Percentiles rank a stretch among this genome's conserved stretches.
phyloP scores from a whole-genome alignment of 2,888 invertebrate genomes.

The Nymphalis polychloros region DNA sequence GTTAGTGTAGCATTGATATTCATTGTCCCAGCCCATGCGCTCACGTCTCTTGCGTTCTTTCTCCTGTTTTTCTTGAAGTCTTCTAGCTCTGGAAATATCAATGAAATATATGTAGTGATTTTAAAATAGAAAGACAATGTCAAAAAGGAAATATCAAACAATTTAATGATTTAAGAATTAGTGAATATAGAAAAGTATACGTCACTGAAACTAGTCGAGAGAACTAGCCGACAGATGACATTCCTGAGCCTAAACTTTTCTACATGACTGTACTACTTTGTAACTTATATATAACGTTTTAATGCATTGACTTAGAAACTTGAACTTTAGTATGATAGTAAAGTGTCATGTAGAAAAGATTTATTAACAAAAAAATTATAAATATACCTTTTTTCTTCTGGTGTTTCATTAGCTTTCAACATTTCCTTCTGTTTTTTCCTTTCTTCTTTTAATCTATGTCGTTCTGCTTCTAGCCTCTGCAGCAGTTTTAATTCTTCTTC shows the following conservation, averaged over 20 bases:
- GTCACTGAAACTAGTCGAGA: too few relatives aligned
- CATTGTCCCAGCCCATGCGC: slow-evolving; percentile 98
- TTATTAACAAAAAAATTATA: too few relatives aligned
- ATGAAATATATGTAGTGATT: neutral
- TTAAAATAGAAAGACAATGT: neutral
- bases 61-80: slow-evolving; percentile 94
- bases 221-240: too few relatives aligned
- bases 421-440: slow-evolving; percentile 86
- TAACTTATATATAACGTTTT: too few relatives aligned
- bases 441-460: slow-evolving; percentile 84
- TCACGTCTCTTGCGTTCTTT: slow-evolving; percentile 94
- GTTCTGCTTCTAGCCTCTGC: slow-evolving; percentile 87
- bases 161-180: too few relatives aligned
- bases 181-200: too few relatives aligned
- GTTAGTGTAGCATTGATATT: slow-evolving; percentile 98
- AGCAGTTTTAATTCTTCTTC: slow-evolving; percentile 84
- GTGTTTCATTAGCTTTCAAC: slow-evolving; percentile 94
- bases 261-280: too few relatives aligned
- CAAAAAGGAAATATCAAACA: too few relatives aligned
- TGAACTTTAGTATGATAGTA: too few relatives aligned
- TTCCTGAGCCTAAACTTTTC: too few relatives aligned
- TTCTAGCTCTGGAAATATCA: slow-evolving; percentile 73
- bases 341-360: too few relatives aligned
- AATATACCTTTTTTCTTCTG: slow-evolving; percentile 91
- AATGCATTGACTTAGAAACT: too few relatives aligned